Base-by-base conservation (phyloP, 2,888 invertebrate species). In the Saturnia japonica region DNA sequence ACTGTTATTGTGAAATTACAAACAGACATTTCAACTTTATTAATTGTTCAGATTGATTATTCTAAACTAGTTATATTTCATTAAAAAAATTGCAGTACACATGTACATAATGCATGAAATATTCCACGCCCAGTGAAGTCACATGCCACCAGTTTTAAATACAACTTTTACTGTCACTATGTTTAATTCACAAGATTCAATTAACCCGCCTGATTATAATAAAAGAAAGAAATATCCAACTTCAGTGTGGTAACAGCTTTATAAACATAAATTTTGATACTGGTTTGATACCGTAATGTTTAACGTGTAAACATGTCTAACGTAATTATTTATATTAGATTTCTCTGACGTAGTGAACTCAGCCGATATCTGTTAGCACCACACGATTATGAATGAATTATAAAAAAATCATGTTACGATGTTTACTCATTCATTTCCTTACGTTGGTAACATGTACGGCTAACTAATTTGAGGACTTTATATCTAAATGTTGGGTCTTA, bases 301-400 rank as follows among this genome's bases (percentile, higher is more conserved):
- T 62, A 45, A 43, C 62, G 45, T 62, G 62, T 45, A 69, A 69
- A 69, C 62, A 69, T 69, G 69, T 47, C 62, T 62, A 28, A 69
- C 69, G 45, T 69, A 62, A 69, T 69, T 69, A 69, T 69, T 69
- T 62, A 62, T 60, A 69, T 69, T 69, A 45, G 45, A 28, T 69
- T 62, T 60, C 62, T 62, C 45, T 62, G 69, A 69, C 69, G 62
- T 69, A 62, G 45, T 45, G 68, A 40, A 51, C 54, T 68, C 51
- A n/a, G 6, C n/a, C 4, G n/a, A 51, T 51, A 51, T 51, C 51
- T 51, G 51, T 51, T 51, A 51, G n/a, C 51, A 51, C 51, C 51
- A n/a, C 19, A 51, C 51, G 51, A 51, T 51, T 51, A 51, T 51
- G n/a, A 19, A 51, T 51, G 51, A 51, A n/a, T 19, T 51, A 51